These are phyloP conservation scores for Euura lappo DNA, from an alignment of 1,140 invertebrate genomes.

Conservation along the genomic window DNA sequence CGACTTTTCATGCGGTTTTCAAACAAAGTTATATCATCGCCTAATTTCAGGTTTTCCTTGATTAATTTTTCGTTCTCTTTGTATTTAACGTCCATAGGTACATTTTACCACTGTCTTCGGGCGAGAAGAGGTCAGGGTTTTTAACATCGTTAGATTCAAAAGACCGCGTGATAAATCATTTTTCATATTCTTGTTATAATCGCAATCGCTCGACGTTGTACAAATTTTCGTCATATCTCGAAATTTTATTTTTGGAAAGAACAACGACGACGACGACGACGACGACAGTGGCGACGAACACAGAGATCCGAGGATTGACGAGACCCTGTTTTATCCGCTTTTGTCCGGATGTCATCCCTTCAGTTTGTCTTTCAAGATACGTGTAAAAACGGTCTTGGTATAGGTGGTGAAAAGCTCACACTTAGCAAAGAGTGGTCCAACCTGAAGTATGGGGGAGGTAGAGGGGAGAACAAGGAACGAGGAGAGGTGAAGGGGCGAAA, in stretches of 20 bases:
- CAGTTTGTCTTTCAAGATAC: conserved; percentile 1
- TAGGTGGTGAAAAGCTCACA: conserved; percentile 1
- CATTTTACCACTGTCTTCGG: too few relatives aligned
- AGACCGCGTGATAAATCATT: not conserved
- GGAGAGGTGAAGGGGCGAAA: too few relatives aligned
- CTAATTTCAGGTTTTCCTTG: too few relatives aligned
- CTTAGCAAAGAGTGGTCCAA: not conserved
- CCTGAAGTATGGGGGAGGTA: not conserved
- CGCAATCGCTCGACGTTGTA: not conserved
- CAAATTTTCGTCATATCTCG: conserved; percentile 1
- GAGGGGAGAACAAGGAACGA: too few relatives aligned
- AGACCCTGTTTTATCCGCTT: conserved; percentile 5
- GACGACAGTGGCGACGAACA: not conserved
- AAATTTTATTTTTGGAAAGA: not conserved
- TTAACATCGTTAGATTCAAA: not conserved
- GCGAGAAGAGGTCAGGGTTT: too few relatives aligned
- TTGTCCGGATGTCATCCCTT: not conserved
- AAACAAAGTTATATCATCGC: too few relatives aligned
- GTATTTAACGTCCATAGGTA: too few relatives aligned
- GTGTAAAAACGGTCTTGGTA: not conserved
- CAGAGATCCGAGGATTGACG: not conserved
- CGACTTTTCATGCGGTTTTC: too few relatives aligned
- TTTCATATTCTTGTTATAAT: not conserved
- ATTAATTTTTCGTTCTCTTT: too few relatives aligned
- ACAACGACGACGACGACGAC: not conserved